Percentiles rank a stretch among this genome's conserved stretches.
These are phyloP conservation scores for Elaphurus davidianus DNA, from an alignment of 2,113 vertebrate species.

Conservation along the genomic window DNA sequence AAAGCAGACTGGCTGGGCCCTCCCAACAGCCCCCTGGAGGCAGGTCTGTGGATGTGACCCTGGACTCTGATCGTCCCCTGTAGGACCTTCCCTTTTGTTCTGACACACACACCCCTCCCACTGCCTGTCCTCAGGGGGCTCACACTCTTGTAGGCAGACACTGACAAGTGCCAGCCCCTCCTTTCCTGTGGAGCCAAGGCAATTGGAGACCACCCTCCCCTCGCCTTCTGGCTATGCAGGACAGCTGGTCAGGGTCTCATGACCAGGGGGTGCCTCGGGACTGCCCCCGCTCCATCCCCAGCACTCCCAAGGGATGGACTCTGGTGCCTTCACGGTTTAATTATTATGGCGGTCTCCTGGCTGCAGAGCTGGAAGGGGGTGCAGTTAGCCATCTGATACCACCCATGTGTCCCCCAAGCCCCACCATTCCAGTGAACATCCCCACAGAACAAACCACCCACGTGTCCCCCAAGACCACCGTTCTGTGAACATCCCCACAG, in stretches of 20 bases:
- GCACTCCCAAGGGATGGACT: neutral
- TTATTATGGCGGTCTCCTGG: rapidly evolving
- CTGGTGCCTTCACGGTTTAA: neutral
- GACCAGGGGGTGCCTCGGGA: neutral
- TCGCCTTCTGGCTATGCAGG: rapidly evolving
- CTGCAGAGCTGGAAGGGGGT: neutral
- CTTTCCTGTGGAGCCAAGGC: neutral
- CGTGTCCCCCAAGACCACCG: neutral
- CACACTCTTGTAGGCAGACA: neutral
- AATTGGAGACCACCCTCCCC: neutral
- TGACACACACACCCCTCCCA: neutral
- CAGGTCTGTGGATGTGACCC: neutral
- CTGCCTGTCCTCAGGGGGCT: neutral
- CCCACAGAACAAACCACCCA: neutral
- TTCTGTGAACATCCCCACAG: neutral
- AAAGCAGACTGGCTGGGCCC: neutral
- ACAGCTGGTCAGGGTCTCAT: too few relatives aligned
- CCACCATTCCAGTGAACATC: neutral
- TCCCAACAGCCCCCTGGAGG: neutral
- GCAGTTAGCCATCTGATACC: neutral
- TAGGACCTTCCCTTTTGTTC: neutral
- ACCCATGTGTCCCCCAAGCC: neutral
- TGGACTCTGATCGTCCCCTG: neutral
- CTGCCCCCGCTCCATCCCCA: neutral
- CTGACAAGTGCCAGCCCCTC: neutral